A percentile compares a stretch with the other conserved stretches of the same genome.
These are phyloP conservation scores for Anarrhichthys ocellatus DNA, from an alignment of 2,113 vertebrate genomes.

Conservation along the genomic window DNA sequence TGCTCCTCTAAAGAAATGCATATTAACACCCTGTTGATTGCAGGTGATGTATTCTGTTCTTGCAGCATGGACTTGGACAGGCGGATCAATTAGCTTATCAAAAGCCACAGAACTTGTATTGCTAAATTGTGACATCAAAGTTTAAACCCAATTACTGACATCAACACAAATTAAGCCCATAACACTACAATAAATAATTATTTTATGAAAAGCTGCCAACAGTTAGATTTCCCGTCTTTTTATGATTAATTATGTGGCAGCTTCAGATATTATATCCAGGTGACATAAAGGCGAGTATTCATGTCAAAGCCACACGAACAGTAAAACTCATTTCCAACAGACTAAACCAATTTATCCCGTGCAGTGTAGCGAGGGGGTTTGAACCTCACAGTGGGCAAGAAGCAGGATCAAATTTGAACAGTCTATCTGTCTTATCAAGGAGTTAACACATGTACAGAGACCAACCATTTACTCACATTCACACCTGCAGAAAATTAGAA, in stretches of 20 bases:
- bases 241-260: background rate
- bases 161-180: background rate
- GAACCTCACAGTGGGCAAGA: background rate
- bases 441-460: background rate
- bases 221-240: background rate
- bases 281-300: background rate
- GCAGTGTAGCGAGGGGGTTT: background rate
- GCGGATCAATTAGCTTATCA: constrained; percentile 1
- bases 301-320: background rate
- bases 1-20: constrained; percentile 1
- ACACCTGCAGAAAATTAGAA: background rate
- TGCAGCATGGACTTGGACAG: background rate
- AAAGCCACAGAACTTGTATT: background rate
- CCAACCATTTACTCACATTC: background rate
- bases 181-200: constrained; percentile 1
- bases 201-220: background rate
- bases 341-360: background rate
- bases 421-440: background rate
- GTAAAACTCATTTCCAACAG: background rate
- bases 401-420: background rate
- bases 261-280: background rate
- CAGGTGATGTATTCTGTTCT: background rate
- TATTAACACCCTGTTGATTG: background rate
- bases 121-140: background rate
- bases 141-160: background rate